Evolutionary conservation across 2,888 invertebrate genomes (phyloP).

Genomic region (Drosophila fungiperda): DNA sequence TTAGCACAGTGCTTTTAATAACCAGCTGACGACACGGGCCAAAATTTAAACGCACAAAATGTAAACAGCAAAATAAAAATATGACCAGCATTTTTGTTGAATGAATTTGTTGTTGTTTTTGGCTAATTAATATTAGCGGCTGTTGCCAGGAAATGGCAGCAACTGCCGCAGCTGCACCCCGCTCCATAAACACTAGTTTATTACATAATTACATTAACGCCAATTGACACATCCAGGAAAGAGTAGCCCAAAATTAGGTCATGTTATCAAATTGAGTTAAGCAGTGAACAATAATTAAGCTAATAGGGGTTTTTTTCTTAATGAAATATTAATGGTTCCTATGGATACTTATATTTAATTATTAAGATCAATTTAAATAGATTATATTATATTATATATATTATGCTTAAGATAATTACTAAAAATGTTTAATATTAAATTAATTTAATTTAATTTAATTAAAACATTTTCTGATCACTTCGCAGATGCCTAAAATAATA

Average conservation of each 20-base stretch:
- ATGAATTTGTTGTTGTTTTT: neutral
- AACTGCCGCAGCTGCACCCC: slow-evolving; percentile 44
- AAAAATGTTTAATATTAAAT: too few relatives aligned
- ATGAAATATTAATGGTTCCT: neutral
- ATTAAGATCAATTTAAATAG: too few relatives aligned
- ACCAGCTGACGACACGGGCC: slow-evolving; percentile 47
- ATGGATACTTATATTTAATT: neutral
- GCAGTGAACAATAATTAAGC: neutral
- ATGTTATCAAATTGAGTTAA: neutral
- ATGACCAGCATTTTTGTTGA: slow-evolving; percentile 44
- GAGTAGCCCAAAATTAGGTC: neutral
- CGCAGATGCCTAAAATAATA: too few relatives aligned
- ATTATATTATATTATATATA: too few relatives aligned
- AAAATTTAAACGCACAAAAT: slow-evolving; percentile 35
- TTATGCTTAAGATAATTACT: too few relatives aligned
- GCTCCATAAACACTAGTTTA: slow-evolving; percentile 48
- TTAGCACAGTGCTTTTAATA: slow-evolving; percentile 64
- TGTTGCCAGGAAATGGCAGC: slow-evolving; percentile 55
- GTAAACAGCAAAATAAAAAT: slow-evolving; percentile 43
- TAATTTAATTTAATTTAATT: too few relatives aligned
- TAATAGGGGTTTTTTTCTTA: neutral
- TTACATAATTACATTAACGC: slow-evolving; percentile 75
- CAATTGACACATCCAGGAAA: slow-evolving; percentile 51
- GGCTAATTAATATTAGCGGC: slow-evolving; percentile 75
- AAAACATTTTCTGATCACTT: too few relatives aligned